These are phyloP conservation scores for Cenopis cana DNA, from an alignment of 2,888 invertebrate genomes.

Conservation along the genomic window DNA sequence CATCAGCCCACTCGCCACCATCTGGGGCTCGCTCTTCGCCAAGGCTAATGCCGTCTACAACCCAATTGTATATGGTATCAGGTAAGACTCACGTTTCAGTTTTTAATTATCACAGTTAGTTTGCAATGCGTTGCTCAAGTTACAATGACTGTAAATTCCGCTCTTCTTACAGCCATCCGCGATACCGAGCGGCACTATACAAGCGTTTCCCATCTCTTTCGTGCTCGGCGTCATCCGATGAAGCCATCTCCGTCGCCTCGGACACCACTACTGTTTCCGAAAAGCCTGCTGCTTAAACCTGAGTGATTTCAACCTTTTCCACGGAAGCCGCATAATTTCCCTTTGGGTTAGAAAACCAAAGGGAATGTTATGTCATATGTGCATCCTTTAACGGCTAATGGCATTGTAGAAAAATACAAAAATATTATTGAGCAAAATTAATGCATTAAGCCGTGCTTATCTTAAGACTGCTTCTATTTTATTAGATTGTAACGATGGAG, in stretches of 20 bases:
- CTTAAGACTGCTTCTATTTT: constrained; percentile 29
- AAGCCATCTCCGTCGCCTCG: constrained; percentile 60
- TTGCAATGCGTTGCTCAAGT: background rate
- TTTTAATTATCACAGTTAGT: background rate
- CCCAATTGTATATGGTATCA: constrained; percentile 92
- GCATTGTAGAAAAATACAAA: constrained; percentile 22
- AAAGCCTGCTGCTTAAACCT: constrained; percentile 39
- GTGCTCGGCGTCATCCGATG: constrained; percentile 81
- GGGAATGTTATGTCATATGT: background rate
- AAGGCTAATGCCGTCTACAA: constrained; percentile 93
- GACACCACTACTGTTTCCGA: constrained; percentile 38
- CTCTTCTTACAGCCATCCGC: constrained; percentile 84
- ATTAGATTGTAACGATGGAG: constrained; percentile 18
- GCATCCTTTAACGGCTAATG: background rate
- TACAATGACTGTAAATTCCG: background rate
- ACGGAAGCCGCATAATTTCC: background rate
- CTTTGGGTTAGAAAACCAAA: constrained; percentile 10
- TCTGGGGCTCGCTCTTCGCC: constrained; percentile 92
- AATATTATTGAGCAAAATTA: constrained; percentile 8
- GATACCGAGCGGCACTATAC: constrained; percentile 87
- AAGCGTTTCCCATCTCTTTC: constrained; percentile 88
- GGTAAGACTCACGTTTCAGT: constrained; percentile 71
- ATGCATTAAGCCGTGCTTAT: constrained; percentile 14
- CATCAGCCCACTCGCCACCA: constrained; percentile 89
- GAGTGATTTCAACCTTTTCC: constrained; percentile 14